Conservation (phyloP, 1,140 invertebrate genomes). For the Neodiprion lecontei region DNA sequence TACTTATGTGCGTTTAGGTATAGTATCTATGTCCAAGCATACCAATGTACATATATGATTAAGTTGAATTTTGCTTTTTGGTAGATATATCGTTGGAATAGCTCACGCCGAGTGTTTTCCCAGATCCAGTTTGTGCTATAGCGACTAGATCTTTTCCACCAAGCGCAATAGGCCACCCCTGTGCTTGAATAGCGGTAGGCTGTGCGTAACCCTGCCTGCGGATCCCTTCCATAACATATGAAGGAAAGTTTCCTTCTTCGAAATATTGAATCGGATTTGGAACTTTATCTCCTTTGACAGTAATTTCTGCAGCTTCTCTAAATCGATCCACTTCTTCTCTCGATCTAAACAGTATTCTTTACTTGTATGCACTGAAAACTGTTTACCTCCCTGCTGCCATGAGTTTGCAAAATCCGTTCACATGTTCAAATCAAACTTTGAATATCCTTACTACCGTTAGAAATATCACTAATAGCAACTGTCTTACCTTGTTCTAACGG, state of each 20-base stretch:
- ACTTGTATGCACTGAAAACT: slow-evolving; percentile 6
- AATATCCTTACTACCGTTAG: too few species aligned
- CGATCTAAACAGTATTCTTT: slow-evolving; percentile 49
- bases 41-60: background rate
- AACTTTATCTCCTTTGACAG: slow-evolving; percentile 66
- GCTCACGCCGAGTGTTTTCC: slow-evolving; percentile 72
- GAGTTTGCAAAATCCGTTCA: background rate
- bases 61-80: background rate
- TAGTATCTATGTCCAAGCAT: too few species aligned
- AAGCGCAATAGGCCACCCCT: slow-evolving; percentile 76
- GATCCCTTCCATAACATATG: slow-evolving; percentile 62
- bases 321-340: slow-evolving; percentile 65
- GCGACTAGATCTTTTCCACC: slow-evolving; percentile 75
- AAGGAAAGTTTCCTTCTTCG: slow-evolving; percentile 71
- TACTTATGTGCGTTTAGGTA: too few species aligned
- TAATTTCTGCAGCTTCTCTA: slow-evolving; percentile 64
- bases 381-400: background rate
- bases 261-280: slow-evolving; percentile 72
- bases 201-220: slow-evolving; percentile 65
- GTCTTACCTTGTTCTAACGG: slow-evolving; percentile 62
- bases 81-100: background rate
- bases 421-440: background rate
- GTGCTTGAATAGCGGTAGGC: slow-evolving; percentile 72
- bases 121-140: slow-evolving; percentile 78
- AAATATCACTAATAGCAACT: too few species aligned